Base-by-base conservation (phyloP, 1,140 invertebrate species). In the Callitettix versicolor region DNA sequence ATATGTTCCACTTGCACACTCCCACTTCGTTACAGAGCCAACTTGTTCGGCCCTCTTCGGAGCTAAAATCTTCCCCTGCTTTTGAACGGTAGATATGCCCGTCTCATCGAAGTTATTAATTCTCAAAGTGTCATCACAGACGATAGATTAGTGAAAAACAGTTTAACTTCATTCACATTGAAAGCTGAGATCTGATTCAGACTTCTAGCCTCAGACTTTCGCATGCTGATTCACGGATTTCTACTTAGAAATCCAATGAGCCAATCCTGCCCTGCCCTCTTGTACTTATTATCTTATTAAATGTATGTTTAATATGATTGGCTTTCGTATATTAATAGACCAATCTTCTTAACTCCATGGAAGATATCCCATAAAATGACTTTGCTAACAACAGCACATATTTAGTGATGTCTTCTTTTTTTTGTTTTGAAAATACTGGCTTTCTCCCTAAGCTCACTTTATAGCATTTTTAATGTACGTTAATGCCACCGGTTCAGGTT, bases 31-130 rank as follows among this genome's bases (percentile, higher is more conserved):
- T 22, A 59, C 20, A 65, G 49, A 38, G 3, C 58, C 61, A 9
- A 62, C 54, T 24, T 42, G 44, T 42, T 50, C 55, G 40, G 24
- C 46, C n/a, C 40, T 57, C 47, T 47, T 63, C 17, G 11, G 40
- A 12, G 48, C 57, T 17, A 49, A 40, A 38, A 60, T 50, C 21
- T 33, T 56, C 12, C 44, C 47, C 17, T 65, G 62, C 56, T 63
- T 60, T 36, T 68, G 59, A 0, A 71, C 70, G n/a, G 68, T 69
- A 18, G 62, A 64, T 21, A 69, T 53, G 17, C 66, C 68, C 2
- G 68, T 71, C 62, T 71, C 69, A 56, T 71, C 71, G 3, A 68
- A 53, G 60, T 73, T 71, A 58, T 59, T 68, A 49, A 68, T 70
- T 4, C 24, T 40, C 26, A 33, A 18, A 18, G 43, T 15, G 14